phyloP scores from a whole-genome alignment of 2,113 vertebrate species.

The Taxidea taxus region DNA sequence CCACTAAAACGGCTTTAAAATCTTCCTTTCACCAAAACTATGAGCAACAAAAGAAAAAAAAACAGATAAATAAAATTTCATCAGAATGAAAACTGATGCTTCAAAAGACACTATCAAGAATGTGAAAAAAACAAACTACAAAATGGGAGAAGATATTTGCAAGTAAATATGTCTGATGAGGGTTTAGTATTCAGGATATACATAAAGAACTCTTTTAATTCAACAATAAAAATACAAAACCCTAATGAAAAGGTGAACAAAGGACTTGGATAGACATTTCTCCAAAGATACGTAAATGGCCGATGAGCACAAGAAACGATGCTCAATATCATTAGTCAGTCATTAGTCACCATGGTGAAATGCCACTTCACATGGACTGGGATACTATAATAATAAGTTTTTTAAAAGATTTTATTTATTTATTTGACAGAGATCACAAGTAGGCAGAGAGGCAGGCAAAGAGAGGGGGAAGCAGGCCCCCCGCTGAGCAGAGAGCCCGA shows the following conservation, averaged over 20 bases:
- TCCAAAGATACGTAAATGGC: background rate
- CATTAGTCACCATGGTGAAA: background rate
- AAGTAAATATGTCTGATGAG: background rate
- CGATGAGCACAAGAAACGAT: background rate
- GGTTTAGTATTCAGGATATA: background rate
- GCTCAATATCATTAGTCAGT: background rate
- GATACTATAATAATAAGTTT: background rate
- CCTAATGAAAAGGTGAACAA: background rate
- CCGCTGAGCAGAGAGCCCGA: too few species aligned
- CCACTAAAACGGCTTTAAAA: background rate
- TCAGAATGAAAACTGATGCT: background rate
- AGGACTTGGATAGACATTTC: background rate
- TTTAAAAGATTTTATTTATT: too few species aligned
- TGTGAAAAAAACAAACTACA: background rate
- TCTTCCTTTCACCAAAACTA: background rate
- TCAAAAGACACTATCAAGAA: background rate
- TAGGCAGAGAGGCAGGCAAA: too few species aligned
- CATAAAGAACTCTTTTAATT: background rate
- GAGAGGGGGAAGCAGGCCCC: too few species aligned
- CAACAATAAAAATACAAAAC: background rate
- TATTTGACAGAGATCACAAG: too few species aligned
- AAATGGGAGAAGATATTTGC: background rate
- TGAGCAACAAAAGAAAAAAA: background rate
- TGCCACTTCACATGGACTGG: background rate
- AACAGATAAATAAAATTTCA: background rate